Base-by-base conservation (phyloP, 2,797 vertebrate genomes). In the Sorex maritimensis region DNA sequence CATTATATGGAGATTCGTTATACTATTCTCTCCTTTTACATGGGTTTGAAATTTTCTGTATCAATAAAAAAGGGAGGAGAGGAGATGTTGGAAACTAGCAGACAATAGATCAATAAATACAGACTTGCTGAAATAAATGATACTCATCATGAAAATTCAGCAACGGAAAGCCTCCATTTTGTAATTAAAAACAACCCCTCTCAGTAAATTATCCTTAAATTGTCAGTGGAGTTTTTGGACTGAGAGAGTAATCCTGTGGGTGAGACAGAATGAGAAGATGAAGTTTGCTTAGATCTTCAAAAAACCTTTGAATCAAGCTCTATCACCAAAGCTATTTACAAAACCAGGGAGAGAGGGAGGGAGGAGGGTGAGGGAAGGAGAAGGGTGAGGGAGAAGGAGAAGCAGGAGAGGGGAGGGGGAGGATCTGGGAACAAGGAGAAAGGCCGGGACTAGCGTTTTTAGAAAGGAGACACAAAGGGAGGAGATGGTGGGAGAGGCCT, bases 211-310 rank as follows among this genome's bases (percentile, higher is more conserved):
- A 68, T 85, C 24, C 80, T 94, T 95, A 91, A 87, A 81, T 74
- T 72, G 46, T 90, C 80, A 90, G 41, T 34, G 75, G 92, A 86
- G 5, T 83, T 94, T 65, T 28, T 3, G 77, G 84, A 73, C 65
- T 68, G 86, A 84, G 46, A 93, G 72, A 90, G 79, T 78, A 86
- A 92, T 88, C 44, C 61, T 44, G 78, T 79, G 87, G 30, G 68
- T 68, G 77, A 73, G 71, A 49, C 24, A 67, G 77, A 93, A 81
- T 24, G 61, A 79, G 81, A 83, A 93, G 91, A 75, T 81, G 75
- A 94, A 90, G 81, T 93, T 92, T 74, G 77, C 63, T 93, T 90
- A 88, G 77, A 92, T 95, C 72, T 80, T 91, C 71, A 81, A 91
- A 94, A 71, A 93, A 86, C 49, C 86, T 93, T 79, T 86, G 82